Evolutionary conservation across 2,113 vertebrate genomes (phyloP).

Genomic region (Gracilinanus agilis): DNA sequence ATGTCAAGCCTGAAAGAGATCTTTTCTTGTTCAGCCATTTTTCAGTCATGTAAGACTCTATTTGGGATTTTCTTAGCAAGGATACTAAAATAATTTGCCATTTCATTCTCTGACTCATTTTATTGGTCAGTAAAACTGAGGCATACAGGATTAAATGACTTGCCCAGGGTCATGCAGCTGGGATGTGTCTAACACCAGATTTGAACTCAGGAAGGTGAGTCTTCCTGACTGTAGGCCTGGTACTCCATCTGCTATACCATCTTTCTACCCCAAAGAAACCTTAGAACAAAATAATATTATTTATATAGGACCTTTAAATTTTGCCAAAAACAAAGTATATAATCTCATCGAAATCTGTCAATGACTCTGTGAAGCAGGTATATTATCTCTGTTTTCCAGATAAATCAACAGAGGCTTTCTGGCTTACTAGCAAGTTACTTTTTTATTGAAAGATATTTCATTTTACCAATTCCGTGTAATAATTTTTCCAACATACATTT

Average conservation of each 20-base stretch:
- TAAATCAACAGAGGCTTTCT: not conserved
- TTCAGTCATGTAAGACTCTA: not conserved
- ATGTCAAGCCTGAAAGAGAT: not conserved
- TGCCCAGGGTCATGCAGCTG: not conserved
- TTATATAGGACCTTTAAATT: not conserved
- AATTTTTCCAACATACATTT: too few relatives aligned
- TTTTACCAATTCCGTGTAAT: too few relatives aligned
- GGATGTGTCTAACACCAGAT: not conserved
- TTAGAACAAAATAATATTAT: not conserved
- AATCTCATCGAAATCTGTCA: not conserved
- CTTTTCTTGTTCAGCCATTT: not conserved
- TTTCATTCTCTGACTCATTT: not conserved
- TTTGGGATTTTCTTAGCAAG: not conserved
- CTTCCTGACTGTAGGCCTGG: not conserved
- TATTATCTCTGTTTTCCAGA: not conserved
- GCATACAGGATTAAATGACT: not conserved
- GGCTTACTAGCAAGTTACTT: not conserved
- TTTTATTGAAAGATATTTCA: too few relatives aligned
- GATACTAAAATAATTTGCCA: not conserved
- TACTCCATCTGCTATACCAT: too few relatives aligned
- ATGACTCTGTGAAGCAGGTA: not conserved
- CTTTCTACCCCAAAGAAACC: too few relatives aligned
- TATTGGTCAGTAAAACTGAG: too few relatives aligned
- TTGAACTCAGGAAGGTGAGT: not conserved
- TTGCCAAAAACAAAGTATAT: not conserved